These are phyloP conservation scores for Atherinomorus stipes DNA, from an alignment of 2,113 vertebrate species.

Conservation along the genomic window DNA sequence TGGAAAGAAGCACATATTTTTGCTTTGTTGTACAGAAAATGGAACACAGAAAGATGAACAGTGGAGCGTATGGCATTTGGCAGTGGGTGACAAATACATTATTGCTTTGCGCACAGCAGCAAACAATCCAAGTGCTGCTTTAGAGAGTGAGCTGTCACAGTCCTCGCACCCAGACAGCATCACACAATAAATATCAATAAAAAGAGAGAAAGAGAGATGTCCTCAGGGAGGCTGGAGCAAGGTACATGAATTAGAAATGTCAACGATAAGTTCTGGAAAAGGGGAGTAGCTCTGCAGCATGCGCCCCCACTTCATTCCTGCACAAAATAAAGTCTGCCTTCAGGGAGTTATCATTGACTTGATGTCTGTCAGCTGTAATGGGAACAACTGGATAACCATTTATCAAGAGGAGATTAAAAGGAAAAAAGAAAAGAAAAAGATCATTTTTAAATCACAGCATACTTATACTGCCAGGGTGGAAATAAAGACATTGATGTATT, in stretches of 20 bases:
- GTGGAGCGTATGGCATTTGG: slow-evolving; percentile 56
- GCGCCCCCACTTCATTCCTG: slow-evolving; percentile 49
- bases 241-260: slow-evolving; percentile 74
- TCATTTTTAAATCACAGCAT: background rate
- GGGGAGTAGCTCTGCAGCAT: slow-evolving; percentile 26
- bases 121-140: slow-evolving; percentile 72
- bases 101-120: slow-evolving; percentile 65
- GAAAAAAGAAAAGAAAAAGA: background rate
- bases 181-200: slow-evolving; percentile 78
- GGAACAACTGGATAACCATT: slow-evolving; percentile 43
- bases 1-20: slow-evolving; percentile 57
- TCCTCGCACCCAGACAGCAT: slow-evolving; percentile 49
- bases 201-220: slow-evolving; percentile 66
- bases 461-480: background rate
- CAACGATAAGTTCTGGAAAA: slow-evolving; percentile 58
- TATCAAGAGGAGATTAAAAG: slow-evolving; percentile 16
- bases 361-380: slow-evolving; percentile 37
- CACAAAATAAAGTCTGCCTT: slow-evolving; percentile 56
- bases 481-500: no score
- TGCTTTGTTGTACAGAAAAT: slow-evolving; percentile 63
- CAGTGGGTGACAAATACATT: slow-evolving; percentile 75
- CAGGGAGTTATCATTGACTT: slow-evolving; percentile 39
- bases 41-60: slow-evolving; percentile 69
- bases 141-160: slow-evolving; percentile 74
- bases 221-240: slow-evolving; percentile 56